These are phyloP conservation scores for Orius laevigatus DNA, from an alignment of 1,140 invertebrate species.

Conservation along the genomic window DNA sequence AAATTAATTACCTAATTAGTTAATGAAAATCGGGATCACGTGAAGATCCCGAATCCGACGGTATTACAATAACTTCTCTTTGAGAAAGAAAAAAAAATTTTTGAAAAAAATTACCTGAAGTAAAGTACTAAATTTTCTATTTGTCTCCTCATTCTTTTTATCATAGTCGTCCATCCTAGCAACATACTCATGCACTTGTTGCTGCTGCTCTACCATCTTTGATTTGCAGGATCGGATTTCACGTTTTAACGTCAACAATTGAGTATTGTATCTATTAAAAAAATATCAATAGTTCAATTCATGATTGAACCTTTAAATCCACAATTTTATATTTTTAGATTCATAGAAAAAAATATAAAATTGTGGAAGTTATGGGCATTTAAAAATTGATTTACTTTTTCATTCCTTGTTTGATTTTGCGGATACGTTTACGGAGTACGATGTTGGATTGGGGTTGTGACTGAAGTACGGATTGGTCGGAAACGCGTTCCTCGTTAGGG, in stretches of 20 bases:
- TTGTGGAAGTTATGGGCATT: no score
- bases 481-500: conserved; percentile 4
- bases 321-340: not conserved
- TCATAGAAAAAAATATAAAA: conserved; percentile 12
- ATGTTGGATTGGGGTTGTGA: conserved; percentile 54
- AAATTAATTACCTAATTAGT: no score
- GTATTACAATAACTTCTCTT: no score
- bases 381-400: conserved; percentile 42
- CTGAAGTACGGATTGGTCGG: conserved; percentile 6
- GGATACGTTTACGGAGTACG: conserved; percentile 65
- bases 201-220: conserved; percentile 64
- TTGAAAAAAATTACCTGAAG: conserved; percentile 47
- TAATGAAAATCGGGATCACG: no score
- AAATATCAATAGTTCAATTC: no score
- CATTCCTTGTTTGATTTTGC: conserved; percentile 76
- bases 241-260: conserved; percentile 51
- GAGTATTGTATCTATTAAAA: conserved; percentile 47
- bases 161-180: conserved; percentile 70
- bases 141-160: conserved; percentile 77
- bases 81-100: conserved; percentile 14
- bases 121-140: conserved; percentile 70
- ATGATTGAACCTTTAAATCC: no score
- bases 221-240: conserved; percentile 60
- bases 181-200: conserved; percentile 66
- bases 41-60: no score